phyloP scores from a whole-genome alignment of 1,140 invertebrate genomes.

The Drosophila repletoides region DNA sequence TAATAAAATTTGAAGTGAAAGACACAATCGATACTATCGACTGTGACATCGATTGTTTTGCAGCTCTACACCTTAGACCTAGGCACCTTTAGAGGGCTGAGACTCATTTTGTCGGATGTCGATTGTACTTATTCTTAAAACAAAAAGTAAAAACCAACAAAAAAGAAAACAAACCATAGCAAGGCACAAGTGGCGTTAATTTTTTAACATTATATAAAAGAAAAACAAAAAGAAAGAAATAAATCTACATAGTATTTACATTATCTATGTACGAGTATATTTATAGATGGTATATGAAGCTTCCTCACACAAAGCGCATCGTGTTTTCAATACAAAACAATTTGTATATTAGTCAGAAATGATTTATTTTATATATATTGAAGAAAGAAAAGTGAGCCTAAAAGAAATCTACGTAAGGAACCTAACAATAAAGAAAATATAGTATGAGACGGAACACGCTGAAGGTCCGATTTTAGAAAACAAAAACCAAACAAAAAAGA shows the following conservation, averaged over 20 bases:
- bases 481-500: slow-evolving; percentile 32
- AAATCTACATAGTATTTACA: slow-evolving; percentile 50
- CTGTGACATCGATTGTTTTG: no score
- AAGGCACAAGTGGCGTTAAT: slow-evolving; percentile 68
- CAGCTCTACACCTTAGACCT: no score
- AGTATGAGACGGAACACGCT: slow-evolving; percentile 40
- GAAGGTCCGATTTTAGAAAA: slow-evolving; percentile 59
- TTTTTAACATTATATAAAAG: slow-evolving; percentile 73
- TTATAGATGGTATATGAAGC: slow-evolving; percentile 80
- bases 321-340: slow-evolving; percentile 37
- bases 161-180: slow-evolving; percentile 31
- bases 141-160: background rate
- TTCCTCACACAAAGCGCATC: slow-evolving; percentile 65
- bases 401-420: slow-evolving; percentile 24
- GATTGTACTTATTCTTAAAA: slow-evolving; percentile 21
- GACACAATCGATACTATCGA: no score
- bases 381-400: slow-evolving; percentile 19
- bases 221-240: slow-evolving; percentile 14
- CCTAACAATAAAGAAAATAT: slow-evolving; percentile 33
- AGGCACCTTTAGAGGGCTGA: slow-evolving; percentile 13
- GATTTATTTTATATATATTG: slow-evolving; percentile 76
- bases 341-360: slow-evolving; percentile 38
- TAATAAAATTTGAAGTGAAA: no score
- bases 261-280: slow-evolving; percentile 63
- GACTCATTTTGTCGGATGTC: slow-evolving; percentile 9